These are phyloP conservation scores for Morpho helenor DNA, from an alignment of 2,888 invertebrate genomes.

Conservation along the genomic window DNA sequence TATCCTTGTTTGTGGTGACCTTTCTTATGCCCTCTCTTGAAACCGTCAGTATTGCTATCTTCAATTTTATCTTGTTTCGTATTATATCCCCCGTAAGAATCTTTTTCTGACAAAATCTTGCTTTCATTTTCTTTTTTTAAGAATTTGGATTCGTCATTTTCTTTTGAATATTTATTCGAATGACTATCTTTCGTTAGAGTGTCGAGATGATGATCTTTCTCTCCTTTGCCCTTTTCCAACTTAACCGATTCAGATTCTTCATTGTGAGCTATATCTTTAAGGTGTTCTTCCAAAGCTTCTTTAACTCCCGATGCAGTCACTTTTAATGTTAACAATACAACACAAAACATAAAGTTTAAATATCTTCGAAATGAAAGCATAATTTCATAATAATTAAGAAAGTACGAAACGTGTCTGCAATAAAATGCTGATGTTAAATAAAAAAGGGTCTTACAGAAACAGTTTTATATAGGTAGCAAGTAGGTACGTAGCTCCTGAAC, in stretches of 20 bases:
- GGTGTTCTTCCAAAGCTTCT: constrained; percentile 69
- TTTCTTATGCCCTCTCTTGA: constrained; percentile 80
- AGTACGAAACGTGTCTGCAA: constrained; percentile 36
- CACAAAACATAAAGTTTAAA: constrained; percentile 43
- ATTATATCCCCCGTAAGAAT: constrained; percentile 65
- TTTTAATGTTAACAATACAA: constrained; percentile 44
- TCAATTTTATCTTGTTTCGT: constrained; percentile 65
- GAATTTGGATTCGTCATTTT: constrained; percentile 68
- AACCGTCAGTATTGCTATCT: constrained; percentile 59
- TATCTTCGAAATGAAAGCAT: constrained; percentile 45
- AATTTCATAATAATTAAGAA: constrained; percentile 50
- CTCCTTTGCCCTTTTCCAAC: constrained; percentile 66
- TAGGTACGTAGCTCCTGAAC: constrained; percentile 54
- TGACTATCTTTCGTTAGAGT: constrained; percentile 62
- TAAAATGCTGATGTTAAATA: constrained; percentile 47
- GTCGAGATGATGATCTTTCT: constrained; percentile 67
- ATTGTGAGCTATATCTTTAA: constrained; percentile 64
- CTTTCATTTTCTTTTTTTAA: constrained; percentile 66
- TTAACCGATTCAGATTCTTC: constrained; percentile 62
- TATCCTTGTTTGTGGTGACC: constrained; percentile 85
- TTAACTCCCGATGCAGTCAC: constrained; percentile 56
- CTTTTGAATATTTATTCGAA: constrained; percentile 66
- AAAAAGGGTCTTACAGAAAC: constrained; percentile 46
- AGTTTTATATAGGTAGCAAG: constrained; percentile 67
- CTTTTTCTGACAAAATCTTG: constrained; percentile 64